These are phyloP conservation scores for Cheumatopsyche charites DNA, from an alignment of 1,140 invertebrate genomes.

Conservation along the genomic window DNA sequence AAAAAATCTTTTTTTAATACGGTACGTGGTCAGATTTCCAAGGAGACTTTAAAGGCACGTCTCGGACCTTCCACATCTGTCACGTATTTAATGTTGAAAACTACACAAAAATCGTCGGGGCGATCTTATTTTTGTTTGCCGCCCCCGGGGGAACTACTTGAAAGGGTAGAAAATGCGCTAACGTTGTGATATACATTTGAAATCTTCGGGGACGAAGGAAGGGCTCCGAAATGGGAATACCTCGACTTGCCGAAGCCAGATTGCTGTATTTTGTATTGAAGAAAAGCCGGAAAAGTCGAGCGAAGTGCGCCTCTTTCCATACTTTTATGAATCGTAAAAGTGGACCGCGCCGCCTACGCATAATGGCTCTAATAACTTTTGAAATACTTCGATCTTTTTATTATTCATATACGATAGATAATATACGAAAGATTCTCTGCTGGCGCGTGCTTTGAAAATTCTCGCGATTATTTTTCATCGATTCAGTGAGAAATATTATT, in stretches of 20 bases:
- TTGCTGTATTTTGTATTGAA: constrained; percentile 30
- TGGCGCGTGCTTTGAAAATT: no score
- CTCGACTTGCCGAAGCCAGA: constrained; percentile 1
- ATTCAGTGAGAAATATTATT: no score
- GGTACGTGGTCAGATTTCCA: constrained; percentile 2
- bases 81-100: constrained; percentile 35
- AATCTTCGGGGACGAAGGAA: constrained; percentile 21
- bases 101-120: constrained; percentile 30
- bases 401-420: constrained; percentile 15
- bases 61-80: not conserved
- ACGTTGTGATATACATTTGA: constrained; percentile 35
- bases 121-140: constrained; percentile 32
- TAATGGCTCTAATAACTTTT: constrained; percentile 19
- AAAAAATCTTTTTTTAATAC: constrained; percentile 8
- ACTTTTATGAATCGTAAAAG: constrained; percentile 30
- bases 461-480: no score
- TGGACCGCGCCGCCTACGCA: not conserved
- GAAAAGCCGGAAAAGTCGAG: not conserved
- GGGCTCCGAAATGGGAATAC: constrained; percentile 19
- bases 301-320: not conserved
- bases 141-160: constrained; percentile 21
- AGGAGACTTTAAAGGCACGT: not conserved
- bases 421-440: no score
- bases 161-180: constrained; percentile 33
- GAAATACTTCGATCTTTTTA: constrained; percentile 23